Base-by-base conservation (phyloP, 1,140 invertebrate genomes). In the Theocolax elegans region DNA sequence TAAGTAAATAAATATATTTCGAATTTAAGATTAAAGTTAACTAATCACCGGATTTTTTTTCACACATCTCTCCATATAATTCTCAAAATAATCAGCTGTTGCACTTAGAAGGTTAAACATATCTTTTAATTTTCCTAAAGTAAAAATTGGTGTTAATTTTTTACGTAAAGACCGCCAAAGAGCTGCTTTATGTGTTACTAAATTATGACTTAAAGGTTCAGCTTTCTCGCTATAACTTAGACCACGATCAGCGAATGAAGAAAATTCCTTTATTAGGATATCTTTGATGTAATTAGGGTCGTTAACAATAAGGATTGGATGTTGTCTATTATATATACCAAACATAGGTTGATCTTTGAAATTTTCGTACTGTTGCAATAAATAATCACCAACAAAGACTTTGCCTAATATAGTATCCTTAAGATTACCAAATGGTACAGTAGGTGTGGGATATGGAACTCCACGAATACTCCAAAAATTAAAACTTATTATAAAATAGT, bases 151-250 rank as follows among this genome's bases (percentile, higher is more conserved):
- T 1, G 85, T 83, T 3, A 89, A 72, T 19, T 85, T 87, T 0
- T 74, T 71, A 40, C 89, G 77, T 7, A 89, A 77, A 4, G 85
- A 81, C 60, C 87, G 83, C 89, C 89, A 90, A 62, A 77, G 75
- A n/a, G 77, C 62, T 0, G 79, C 75, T 48, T 80, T 79, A 8
- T 87, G 63, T 7, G 63, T 54, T 21, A 87, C 81, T 0, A 88
- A 58, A 71, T 85, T 74, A 35, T 76, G 67, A 0, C 70, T 71
- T 3, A 85, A n/a, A 3, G 82, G 84, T 7, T 85, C 82, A 0
- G 80, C 71, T 51, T 82, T 81, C 12, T 80, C 76, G 17, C 76
- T 62, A 6, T 79, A 68, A 25, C 48, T 64, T 1, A 83, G 23
- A 2, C 82, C 84, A 25, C 85, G 80, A 67, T 87, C 75, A 8